Evolutionary conservation across 2,797 vertebrate genomes (phyloP).

Genomic region (Fundulus diaphanus): DNA sequence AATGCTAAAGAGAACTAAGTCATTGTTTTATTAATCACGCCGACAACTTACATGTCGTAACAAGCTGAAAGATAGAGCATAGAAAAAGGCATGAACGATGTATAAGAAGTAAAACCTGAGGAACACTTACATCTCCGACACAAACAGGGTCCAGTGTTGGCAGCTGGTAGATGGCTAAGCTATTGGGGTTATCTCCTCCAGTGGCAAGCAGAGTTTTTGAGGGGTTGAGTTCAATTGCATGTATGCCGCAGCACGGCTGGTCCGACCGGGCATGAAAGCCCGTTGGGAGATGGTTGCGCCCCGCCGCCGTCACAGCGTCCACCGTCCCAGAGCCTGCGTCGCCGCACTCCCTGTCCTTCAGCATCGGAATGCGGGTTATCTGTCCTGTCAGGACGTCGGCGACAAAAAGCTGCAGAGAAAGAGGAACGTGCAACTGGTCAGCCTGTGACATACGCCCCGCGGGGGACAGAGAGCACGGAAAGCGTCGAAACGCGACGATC

Average conservation of each 20-base stretch:
- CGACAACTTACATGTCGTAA: neutral
- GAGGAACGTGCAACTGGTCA: slow-evolving; percentile 7
- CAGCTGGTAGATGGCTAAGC: slow-evolving; percentile 94
- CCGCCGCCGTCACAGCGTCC: slow-evolving; percentile 40
- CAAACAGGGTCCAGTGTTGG: slow-evolving; percentile 97
- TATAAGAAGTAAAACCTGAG: neutral
- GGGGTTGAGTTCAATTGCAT: slow-evolving; percentile 96
- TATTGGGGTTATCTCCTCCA: slow-evolving; percentile 98
- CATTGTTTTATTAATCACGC: neutral
- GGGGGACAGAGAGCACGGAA: neutral
- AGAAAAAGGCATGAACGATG: neutral
- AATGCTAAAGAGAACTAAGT: neutral
- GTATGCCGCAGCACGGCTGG: slow-evolving; percentile 97
- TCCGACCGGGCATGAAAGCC: slow-evolving; percentile 80
- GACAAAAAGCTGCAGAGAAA: slow-evolving; percentile 89
- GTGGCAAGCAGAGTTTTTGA: slow-evolving; percentile 94
- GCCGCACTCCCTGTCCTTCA: slow-evolving; percentile 89
- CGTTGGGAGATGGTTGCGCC: slow-evolving; percentile 61
- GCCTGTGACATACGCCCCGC: neutral
- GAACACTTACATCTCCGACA: slow-evolving; percentile 94
- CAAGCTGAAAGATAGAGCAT: neutral
- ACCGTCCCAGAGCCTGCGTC: slow-evolving; percentile 60
- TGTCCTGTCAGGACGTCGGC: slow-evolving; percentile 93
- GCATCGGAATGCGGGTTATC: slow-evolving; percentile 96
- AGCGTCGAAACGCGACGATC: neutral